phyloP scores from a whole-genome alignment of 2,797 vertebrate species.

The Eremophila alpestris region DNA sequence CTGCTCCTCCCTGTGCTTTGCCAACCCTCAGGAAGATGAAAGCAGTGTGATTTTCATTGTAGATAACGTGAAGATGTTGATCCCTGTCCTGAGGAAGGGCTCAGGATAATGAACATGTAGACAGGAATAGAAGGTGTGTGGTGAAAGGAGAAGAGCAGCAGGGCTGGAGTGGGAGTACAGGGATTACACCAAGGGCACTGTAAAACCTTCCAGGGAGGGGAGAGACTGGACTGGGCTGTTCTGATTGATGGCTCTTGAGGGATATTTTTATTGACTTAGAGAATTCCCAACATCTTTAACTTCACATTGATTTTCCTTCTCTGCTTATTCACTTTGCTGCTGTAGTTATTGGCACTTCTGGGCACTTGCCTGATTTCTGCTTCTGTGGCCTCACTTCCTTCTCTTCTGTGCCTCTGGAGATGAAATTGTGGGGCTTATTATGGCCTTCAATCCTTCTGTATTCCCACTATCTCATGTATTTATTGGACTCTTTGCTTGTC shows the following conservation, averaged over 20 bases:
- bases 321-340: background rate
- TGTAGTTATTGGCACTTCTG: background rate
- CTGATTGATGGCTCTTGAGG: background rate
- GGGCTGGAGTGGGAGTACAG: background rate
- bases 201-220: background rate
- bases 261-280: background rate
- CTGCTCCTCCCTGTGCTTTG: background rate
- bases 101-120: background rate
- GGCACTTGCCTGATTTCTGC: background rate
- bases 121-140: conserved; percentile 15
- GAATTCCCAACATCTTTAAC: background rate
- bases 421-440: background rate
- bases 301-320: background rate
- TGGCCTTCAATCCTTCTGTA: background rate
- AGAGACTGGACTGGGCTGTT: background rate
- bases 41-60: background rate
- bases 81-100: background rate
- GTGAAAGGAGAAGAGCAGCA: background rate
- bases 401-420: background rate
- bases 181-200: background rate
- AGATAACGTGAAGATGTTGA: background rate
- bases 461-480: background rate
- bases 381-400: background rate
- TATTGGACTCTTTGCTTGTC: background rate
- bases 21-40: background rate